Conservation (phyloP, 2,113 vertebrate genomes). For the Entomyzon cyanotis region DNA sequence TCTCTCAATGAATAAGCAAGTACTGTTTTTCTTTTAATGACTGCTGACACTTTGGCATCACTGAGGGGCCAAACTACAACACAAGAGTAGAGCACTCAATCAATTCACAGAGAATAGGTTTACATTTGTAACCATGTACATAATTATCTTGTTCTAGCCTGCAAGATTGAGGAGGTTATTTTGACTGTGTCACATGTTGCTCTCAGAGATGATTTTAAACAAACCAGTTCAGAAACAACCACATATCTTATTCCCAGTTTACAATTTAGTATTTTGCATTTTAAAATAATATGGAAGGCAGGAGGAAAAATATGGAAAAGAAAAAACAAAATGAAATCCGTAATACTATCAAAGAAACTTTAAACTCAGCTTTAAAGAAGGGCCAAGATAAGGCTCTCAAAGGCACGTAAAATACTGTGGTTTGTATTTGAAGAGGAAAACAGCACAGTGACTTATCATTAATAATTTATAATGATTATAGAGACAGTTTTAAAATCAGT, state of each 20-base stretch:
- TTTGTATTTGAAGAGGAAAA: background rate
- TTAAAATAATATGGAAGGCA: background rate
- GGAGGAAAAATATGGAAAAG: background rate
- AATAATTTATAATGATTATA: background rate
- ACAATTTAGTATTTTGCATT: background rate
- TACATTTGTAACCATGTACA: background rate
- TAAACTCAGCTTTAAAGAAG: background rate
- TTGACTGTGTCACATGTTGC: background rate
- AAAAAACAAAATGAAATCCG: background rate
- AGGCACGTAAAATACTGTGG: background rate
- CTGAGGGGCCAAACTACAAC: background rate
- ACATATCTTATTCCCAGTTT: background rate
- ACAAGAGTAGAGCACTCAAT: background rate
- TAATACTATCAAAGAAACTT: background rate
- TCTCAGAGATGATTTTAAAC: background rate
- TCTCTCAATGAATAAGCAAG: conserved; percentile 18
- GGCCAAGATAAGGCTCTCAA: background rate
- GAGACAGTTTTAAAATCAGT: background rate
- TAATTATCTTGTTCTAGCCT: background rate
- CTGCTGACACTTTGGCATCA: background rate
- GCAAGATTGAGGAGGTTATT: background rate
- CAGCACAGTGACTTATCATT: background rate
- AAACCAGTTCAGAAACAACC: background rate
- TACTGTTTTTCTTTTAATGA: background rate
- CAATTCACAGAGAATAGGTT: background rate